Evolutionary conservation across 2,797 vertebrate species (phyloP).

Genomic region (Acrossocheilus wenchowensis): DNA sequence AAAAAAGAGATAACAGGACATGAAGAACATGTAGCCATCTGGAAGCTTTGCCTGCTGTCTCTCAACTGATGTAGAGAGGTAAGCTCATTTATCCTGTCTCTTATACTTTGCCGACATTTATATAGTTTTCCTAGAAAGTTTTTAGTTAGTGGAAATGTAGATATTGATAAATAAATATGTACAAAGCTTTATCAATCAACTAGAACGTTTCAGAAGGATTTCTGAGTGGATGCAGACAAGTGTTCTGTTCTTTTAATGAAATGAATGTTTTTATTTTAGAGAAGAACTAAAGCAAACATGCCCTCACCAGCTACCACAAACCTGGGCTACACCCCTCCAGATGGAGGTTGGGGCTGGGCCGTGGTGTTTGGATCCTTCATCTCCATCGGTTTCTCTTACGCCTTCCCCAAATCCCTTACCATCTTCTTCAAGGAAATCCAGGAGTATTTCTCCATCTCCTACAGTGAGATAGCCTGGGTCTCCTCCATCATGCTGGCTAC

Average conservation of each 20-base stretch:
- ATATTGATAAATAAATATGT: background rate
- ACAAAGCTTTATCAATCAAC: background rate
- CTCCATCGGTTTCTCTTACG: constrained; percentile 84
- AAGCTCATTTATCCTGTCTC: background rate
- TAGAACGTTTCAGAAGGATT: background rate
- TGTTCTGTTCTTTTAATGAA: background rate
- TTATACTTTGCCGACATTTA: background rate
- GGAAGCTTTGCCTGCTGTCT: background rate
- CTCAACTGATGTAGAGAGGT: constrained; percentile 19
- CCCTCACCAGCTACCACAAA: constrained; percentile 65
- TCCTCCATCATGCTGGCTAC: constrained; percentile 84
- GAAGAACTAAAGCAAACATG: constrained; percentile 68
- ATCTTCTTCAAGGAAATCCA: constrained; percentile 90
- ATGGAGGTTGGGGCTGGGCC: constrained; percentile 83
- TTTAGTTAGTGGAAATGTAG: background rate
- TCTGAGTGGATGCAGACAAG: background rate
- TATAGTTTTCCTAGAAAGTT: background rate
- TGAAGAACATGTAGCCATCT: constrained; percentile 33
- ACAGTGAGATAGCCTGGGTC: constrained; percentile 81
- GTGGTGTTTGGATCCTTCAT: constrained; percentile 79
- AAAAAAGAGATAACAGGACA: background rate
- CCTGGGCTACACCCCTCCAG: constrained; percentile 74
- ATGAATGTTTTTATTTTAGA: background rate
- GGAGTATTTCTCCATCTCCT: constrained; percentile 86
- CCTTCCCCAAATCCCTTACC: constrained; percentile 85